Percentiles rank a stretch among this genome's conserved stretches.
Conservation (phyloP, 64 coral and sea anemone genomes). For the Pocillopora damicornis region DNA sequence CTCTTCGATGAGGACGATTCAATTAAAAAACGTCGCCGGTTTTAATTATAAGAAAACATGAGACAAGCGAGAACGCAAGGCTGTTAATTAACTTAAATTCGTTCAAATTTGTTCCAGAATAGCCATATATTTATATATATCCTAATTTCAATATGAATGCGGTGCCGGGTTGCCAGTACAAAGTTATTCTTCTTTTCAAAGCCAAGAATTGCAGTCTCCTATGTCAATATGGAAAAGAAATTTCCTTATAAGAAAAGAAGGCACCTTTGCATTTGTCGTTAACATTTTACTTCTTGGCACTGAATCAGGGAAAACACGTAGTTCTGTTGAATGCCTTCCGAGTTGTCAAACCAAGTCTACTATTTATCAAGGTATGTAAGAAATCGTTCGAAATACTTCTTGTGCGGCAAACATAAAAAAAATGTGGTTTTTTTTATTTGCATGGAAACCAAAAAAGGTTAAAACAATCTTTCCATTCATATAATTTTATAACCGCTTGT, state of each 20-base stretch:
- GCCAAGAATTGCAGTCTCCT: background rate
- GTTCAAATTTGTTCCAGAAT: background rate
- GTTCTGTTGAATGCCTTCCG: too few species aligned
- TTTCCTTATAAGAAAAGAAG: background rate
- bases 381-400: too few species aligned
- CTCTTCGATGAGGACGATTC: background rate
- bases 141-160: constrained; percentile 39
- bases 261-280: background rate
- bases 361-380: too few species aligned
- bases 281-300: background rate
- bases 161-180: background rate
- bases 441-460: background rate
- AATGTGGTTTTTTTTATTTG: too few species aligned
- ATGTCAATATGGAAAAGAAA: background rate
- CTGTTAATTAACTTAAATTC: constrained; percentile 24
- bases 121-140: background rate
- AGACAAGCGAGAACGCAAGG: background rate
- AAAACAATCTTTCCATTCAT: background rate
- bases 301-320: background rate
- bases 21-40: background rate
- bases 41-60: background rate
- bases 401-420: too few species aligned
- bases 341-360: too few species aligned
- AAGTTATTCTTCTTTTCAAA: background rate
- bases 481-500: background rate